Evolutionary conservation across 2,888 invertebrate genomes (phyloP).

Genomic region (Eupithecia insigniata): DNA sequence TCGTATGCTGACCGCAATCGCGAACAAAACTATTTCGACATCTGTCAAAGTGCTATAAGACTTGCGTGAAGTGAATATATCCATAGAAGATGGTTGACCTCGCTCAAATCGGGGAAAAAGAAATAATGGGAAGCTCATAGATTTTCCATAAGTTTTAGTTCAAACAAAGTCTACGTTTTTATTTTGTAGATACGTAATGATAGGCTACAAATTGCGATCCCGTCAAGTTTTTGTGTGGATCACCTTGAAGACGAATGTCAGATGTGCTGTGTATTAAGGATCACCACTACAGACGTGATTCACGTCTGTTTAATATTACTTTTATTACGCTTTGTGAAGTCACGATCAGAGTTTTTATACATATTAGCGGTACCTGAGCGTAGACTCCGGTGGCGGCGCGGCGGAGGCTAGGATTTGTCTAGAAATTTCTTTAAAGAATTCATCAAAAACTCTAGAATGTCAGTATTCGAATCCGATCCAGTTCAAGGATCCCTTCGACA

Average conservation of each 20-base stretch:
- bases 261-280: not conserved
- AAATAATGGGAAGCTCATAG: not conserved
- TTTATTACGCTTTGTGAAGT: not conserved
- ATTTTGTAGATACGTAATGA: not conserved
- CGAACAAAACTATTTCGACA: not conserved
- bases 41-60: not conserved
- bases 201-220: not conserved
- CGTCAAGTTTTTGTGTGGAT: slow-evolving; percentile 28
- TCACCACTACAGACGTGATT: not conserved
- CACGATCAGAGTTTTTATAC: not conserved
- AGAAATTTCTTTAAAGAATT: not conserved
- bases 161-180: not conserved
- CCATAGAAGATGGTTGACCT: not conserved
- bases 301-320: not conserved
- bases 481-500: not conserved
- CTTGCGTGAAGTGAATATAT: not conserved
- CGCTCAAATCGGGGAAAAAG: not conserved
- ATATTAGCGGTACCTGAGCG: not conserved
- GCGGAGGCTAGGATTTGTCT: not conserved
- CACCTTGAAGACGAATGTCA: slow-evolving; percentile 32
- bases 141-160: not conserved
- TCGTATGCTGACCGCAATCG: not conserved
- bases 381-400: not conserved
- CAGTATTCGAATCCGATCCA: not conserved
- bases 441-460: not conserved